Evolutionary conservation across 2,113 vertebrate species (phyloP).

Genomic region (Hucho hucho): DNA sequence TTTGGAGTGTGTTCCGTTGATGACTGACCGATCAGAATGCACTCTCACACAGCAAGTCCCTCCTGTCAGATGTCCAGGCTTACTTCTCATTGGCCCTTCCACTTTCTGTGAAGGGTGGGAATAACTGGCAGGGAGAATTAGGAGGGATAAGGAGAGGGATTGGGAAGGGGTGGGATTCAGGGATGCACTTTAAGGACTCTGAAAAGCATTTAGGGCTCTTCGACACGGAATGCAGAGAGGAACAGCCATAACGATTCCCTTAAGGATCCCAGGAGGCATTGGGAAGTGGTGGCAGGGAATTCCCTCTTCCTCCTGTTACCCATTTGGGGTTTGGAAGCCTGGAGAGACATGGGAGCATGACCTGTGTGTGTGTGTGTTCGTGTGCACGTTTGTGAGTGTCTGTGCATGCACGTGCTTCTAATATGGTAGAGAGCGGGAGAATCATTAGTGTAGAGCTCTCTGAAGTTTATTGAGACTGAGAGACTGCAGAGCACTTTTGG

Average conservation of each 20-base stretch:
- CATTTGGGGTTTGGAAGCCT: neutral
- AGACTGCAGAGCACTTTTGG: slow-evolving; percentile 72
- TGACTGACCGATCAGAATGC: neutral
- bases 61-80: neutral
- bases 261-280: neutral
- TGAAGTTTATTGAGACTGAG: slow-evolving; percentile 27
- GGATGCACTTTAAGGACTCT: neutral
- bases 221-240: neutral
- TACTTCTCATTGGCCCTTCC: neutral
- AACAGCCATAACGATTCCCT: neutral
- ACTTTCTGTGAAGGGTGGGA: slow-evolving; percentile 9
- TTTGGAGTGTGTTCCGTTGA: neutral
- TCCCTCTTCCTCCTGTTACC: neutral
- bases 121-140: neutral
- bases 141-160: slow-evolving; percentile 12
- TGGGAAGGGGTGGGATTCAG: slow-evolving; percentile 4
- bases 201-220: neutral
- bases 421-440: slow-evolving; percentile 16
- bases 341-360: neutral
- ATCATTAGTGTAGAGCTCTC: slow-evolving; percentile 31
- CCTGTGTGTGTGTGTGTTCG: slow-evolving; percentile 16
- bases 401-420: slow-evolving; percentile 2
- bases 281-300: neutral
- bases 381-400: slow-evolving; percentile 14
- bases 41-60: slow-evolving; percentile 8